Evolutionary conservation across 1,140 invertebrate species (phyloP), one percentile per base, ranked within the genome.

Genomic region (Scaptomyza pallida): DNA sequence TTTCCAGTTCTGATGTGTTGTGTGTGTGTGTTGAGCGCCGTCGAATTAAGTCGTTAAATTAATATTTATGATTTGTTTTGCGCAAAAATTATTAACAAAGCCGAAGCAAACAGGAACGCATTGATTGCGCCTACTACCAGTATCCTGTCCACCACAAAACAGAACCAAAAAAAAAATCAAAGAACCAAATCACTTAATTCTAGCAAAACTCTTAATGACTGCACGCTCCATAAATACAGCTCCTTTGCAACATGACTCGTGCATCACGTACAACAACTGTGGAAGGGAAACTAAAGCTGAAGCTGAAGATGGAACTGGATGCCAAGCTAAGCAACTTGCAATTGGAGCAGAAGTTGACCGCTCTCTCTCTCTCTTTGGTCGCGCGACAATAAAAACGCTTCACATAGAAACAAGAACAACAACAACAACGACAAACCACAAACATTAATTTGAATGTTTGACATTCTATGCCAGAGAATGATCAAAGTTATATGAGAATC

Each of bases 31-130:
- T 51, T 54, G 8, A 48, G 75, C 44, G 80, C 57, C 67, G 76
- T 81, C 81, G 82, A 81, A 88, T 88, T 88, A 88, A 88, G 83
- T 88, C 82, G 63, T 88, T 61, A 86, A 88, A 86, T 86, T 57
- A 88, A 86, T 81, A 88, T 86, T 86, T 86, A 86, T 75, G 82
- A 86, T 86, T 86, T 88, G 82, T 88, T 88, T 30, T 88, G 78
- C 57, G 69, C 78, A 81, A 81, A 81, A 76, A 57, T 75, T 75
- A 81, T 81, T 65, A 73, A 73, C 69, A 37, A n/a, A 33, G 40
- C 61, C 33, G 33, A 30, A 37, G n/a, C 33, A 12, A 54, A 63
- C 40, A 16, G 17, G 13, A 63, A 13, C 23, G 40, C 57, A 56
- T 69, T 85, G 77, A 81, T 88, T 81, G 79, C 47, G 23, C 44